Evolutionary conservation across 2,888 invertebrate species (phyloP), one percentile per base, ranked within the genome.

Genomic region (Mellilla xanthometata): DNA sequence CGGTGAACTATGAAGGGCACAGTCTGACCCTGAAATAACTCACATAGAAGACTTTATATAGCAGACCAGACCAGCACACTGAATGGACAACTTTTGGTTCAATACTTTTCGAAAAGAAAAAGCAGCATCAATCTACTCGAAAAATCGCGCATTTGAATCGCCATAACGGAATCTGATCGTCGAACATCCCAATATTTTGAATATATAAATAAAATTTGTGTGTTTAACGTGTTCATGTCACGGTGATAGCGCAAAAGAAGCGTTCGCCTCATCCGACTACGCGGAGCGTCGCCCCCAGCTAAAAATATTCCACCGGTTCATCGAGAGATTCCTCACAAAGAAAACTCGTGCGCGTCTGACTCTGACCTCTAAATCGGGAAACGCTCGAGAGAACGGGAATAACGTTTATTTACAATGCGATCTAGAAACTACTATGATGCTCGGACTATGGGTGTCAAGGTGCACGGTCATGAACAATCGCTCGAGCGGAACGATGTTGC

Each of bases 301-400:
- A 87, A 85, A 87, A 85, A 87, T 88, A 88, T 72, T 68, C 71
- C 70, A 68, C 51, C 75, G 65, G 80, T 81, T 82, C 79, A 81
- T 60, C 68, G 79, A 66, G 81, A 79, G 80, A 73, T 78, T 77
- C 77, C 71, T 81, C 76, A 85, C 87, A 87, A 86, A 83, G 87
- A 84, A 81, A 80, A 76, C 72, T 72, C 73, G 73, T 72, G 70
- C 69, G 41, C 42, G 43, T 44, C 49, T 66, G 40, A 38, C 41
- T 48, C 64, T 76, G 84, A 83, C 83, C 83, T 81, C 79, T 70
- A 80, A 75, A 76, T 75, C 67, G 73, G 73, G 71, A 74, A 73
- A 68, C 68, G 63, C 67, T 70, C 54, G 49, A 63, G 57, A 61
- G 57, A 51, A 56, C 31, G 62, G 42, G 47, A 30, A 56, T 50